Conservation (phyloP, 2,113 vertebrate species). For the Emydocephalus ijimae region DNA sequence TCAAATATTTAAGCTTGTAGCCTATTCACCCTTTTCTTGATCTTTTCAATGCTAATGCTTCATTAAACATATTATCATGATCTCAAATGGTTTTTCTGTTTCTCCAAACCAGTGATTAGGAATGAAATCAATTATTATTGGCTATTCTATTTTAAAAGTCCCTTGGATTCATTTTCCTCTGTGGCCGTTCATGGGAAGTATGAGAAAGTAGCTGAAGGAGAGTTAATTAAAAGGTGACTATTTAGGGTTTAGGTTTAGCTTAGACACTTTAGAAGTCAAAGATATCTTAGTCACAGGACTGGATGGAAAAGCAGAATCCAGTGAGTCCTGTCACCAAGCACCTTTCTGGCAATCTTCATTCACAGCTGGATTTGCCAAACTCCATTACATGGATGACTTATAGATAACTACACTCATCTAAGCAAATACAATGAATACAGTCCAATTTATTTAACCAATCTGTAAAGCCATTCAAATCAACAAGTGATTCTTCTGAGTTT, state of each 20-base stretch:
- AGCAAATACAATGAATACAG: background rate
- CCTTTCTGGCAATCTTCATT: background rate
- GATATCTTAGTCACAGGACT: background rate
- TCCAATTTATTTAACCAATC: background rate
- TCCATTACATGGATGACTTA: no score
- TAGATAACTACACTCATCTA: background rate
- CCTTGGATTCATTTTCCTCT: background rate
- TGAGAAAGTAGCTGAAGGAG: background rate
- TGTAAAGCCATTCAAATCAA: background rate
- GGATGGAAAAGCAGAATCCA: background rate
- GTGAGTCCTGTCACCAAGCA: background rate
- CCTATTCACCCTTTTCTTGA: background rate
- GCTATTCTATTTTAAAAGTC: background rate
- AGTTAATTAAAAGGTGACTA: background rate
- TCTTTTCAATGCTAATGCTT: background rate
- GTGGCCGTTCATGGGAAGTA: background rate
- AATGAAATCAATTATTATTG: background rate
- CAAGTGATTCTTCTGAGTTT: background rate
- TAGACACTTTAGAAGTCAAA: background rate
- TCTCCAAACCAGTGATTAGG: background rate
- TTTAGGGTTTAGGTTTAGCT: no score
- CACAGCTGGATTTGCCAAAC: background rate
- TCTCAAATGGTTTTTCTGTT: background rate
- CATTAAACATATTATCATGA: background rate
- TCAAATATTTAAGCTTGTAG: background rate